Percentiles rank a stretch among this genome's conserved stretches.
phyloP scores from a whole-genome alignment of 2,113 vertebrate genomes.

The Pogona vitticeps region DNA sequence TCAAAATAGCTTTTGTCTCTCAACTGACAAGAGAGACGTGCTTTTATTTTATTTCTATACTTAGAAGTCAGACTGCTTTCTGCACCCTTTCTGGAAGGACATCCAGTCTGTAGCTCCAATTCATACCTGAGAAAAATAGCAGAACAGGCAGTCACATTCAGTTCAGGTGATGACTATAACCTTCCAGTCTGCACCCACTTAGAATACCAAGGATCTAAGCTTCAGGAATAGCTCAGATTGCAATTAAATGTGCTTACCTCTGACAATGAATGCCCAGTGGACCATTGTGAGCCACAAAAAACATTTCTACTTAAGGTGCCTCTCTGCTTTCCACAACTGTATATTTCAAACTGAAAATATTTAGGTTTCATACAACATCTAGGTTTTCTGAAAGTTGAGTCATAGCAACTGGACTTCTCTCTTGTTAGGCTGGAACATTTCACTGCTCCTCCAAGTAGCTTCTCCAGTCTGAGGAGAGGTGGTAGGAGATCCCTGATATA shows the following conservation, averaged over 20 bases:
- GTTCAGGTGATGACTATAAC: not conserved
- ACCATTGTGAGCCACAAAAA: not conserved
- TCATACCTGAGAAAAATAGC: not conserved
- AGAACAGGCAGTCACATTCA: not conserved
- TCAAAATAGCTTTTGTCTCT: slow-evolving; percentile 20
- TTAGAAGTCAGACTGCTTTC: slow-evolving; percentile 34
- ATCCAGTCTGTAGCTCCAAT: not conserved
- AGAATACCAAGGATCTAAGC: not conserved
- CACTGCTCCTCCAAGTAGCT: too few relatives aligned
- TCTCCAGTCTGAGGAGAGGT: too few relatives aligned
- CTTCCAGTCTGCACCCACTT: not conserved
- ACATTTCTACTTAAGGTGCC: too few relatives aligned
- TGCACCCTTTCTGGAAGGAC: slow-evolving; percentile 36
- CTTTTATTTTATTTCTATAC: not conserved
- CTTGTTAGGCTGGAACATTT: too few relatives aligned
- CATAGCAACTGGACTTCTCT: too few relatives aligned
- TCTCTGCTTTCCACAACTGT: not conserved
- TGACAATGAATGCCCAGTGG: not conserved
- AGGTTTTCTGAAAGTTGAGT: too few relatives aligned
- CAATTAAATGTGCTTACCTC: not conserved
- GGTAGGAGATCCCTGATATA: too few relatives aligned
- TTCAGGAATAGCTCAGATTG: not conserved
- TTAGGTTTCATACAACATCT: too few relatives aligned
- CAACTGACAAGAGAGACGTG: slow-evolving; percentile 27
- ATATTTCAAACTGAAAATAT: too few relatives aligned